phyloP scores from a whole-genome alignment of 1,140 invertebrate species.

The Sycobia sp. region DNA sequence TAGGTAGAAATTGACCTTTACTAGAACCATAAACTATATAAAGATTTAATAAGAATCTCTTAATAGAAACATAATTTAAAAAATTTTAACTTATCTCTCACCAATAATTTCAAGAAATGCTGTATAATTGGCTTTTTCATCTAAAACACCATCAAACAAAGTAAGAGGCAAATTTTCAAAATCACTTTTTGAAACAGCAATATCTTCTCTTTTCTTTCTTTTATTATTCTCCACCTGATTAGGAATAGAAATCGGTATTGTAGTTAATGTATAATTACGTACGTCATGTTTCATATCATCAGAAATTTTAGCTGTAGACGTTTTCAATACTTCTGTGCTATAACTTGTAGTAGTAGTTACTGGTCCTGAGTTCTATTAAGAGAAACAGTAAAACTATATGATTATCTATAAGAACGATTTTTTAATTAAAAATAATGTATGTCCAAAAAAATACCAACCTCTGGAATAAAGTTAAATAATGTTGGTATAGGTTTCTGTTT shows the following conservation, averaged over 20 bases:
- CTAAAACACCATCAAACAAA: slow-evolving; percentile 73
- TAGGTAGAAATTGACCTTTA: slow-evolving; percentile 45
- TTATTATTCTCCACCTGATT: slow-evolving; percentile 28
- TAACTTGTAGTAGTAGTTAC: slow-evolving; percentile 28
- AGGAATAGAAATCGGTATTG: neutral
- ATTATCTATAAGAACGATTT: neutral
- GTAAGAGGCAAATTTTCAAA: slow-evolving; percentile 39
- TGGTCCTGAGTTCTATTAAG: slow-evolving; percentile 14
- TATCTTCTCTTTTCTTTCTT: slow-evolving; percentile 47
- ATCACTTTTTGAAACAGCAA: slow-evolving; percentile 30
- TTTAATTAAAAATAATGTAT: neutral
- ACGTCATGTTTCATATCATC: slow-evolving; percentile 26
- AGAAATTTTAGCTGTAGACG: no score
- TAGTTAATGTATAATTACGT: slow-evolving; percentile 5
- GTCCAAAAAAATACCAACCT: slow-evolving; percentile 35
- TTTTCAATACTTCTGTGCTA: slow-evolving; percentile 8
- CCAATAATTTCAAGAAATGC: slow-evolving; percentile 82
- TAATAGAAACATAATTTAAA: slow-evolving; percentile 33
- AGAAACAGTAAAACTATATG: neutral
- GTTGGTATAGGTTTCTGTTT: slow-evolving; percentile 56
- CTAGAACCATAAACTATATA: slow-evolving; percentile 48
- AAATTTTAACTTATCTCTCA: slow-evolving; percentile 49
- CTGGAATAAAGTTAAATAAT: slow-evolving; percentile 50
- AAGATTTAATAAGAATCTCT: neutral
- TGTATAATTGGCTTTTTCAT: slow-evolving; percentile 79